These are phyloP conservation scores for Melinaea marsaeus DNA, from an alignment of 2,888 invertebrate genomes.

Conservation along the genomic window DNA sequence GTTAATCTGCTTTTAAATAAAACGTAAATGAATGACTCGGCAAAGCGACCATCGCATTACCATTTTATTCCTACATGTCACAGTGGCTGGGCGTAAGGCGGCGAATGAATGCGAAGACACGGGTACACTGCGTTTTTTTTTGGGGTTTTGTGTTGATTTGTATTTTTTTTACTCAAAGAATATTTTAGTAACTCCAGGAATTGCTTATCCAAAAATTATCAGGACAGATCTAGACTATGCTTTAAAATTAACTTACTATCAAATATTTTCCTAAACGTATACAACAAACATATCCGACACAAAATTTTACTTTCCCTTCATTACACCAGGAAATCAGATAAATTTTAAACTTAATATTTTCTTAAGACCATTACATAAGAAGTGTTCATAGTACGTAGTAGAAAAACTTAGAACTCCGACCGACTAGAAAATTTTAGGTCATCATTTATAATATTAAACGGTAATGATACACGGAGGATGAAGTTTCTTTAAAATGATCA, in stretches of 20 bases:
- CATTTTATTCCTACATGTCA: conserved; percentile 34
- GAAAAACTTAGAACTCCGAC: conserved; percentile 48
- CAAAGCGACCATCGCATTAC: conserved; percentile 35
- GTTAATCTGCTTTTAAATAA: conserved; percentile 43
- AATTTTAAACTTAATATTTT: conserved; percentile 32
- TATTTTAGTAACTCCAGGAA: not conserved
- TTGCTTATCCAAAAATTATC: no score
- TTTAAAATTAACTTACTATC: no score
- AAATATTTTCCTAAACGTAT: no score
- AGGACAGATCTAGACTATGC: no score
- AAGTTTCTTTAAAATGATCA: no score
- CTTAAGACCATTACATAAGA: conserved; percentile 35
- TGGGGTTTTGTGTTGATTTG: conserved; percentile 30
- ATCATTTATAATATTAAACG: no score
- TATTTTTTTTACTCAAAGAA: conserved; percentile 11
- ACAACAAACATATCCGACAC: no score
- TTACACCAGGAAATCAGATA: conserved; percentile 24
- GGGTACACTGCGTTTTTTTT: conserved; percentile 26
- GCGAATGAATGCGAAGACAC: conserved; percentile 29
- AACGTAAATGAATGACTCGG: conserved; percentile 40
- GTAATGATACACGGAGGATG: no score
- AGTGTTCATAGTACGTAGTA: conserved; percentile 37
- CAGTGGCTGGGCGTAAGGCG: conserved; percentile 28
- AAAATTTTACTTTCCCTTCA: conserved; percentile 8
- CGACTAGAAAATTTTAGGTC: no score